Percentiles rank a stretch among this genome's conserved stretches.
Evolutionary conservation across 2,888 invertebrate species (phyloP).

Genomic region (Parnassius orleans): DNA sequence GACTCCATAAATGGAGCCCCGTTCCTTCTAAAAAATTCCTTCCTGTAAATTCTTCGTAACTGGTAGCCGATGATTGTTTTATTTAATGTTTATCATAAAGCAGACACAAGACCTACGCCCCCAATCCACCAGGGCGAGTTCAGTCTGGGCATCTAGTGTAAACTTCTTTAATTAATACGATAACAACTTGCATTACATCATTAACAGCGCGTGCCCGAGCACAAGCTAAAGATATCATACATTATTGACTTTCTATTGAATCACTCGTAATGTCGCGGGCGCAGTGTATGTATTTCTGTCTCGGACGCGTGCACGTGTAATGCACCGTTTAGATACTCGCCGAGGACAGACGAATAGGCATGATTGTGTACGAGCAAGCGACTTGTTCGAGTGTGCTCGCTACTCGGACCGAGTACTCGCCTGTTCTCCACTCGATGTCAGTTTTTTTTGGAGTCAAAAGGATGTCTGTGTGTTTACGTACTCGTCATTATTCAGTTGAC

Average conservation of each 20-base stretch:
- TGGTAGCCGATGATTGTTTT: not conserved
- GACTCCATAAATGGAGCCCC: no score
- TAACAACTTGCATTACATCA: not conserved
- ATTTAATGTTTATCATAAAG: not conserved
- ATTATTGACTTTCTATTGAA: slow-evolving; percentile 7
- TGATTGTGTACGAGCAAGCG: no score
- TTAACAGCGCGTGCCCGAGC: slow-evolving; percentile 13
- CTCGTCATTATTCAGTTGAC: no score
- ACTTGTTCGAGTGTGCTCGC: no score
- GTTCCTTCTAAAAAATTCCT: no score
- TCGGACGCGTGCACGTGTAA: not conserved
- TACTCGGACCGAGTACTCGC: no score
- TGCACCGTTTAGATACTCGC: no score
- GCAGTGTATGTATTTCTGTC: not conserved
- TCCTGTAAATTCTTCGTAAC: not conserved
- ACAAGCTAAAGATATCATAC: slow-evolving; percentile 7
- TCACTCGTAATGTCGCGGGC: not conserved
- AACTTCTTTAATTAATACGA: slow-evolving; percentile 1
- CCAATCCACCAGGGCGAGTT: slow-evolving; percentile 8
- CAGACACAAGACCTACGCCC: no score
- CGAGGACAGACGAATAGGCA: no score
- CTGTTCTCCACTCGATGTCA: no score
- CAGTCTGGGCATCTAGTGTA: slow-evolving; percentile 4
- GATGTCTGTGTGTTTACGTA: no score
- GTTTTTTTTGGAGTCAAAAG: no score